These are phyloP conservation scores for Euschistus heros DNA, from an alignment of 1,140 invertebrate species.

Conservation along the genomic window DNA sequence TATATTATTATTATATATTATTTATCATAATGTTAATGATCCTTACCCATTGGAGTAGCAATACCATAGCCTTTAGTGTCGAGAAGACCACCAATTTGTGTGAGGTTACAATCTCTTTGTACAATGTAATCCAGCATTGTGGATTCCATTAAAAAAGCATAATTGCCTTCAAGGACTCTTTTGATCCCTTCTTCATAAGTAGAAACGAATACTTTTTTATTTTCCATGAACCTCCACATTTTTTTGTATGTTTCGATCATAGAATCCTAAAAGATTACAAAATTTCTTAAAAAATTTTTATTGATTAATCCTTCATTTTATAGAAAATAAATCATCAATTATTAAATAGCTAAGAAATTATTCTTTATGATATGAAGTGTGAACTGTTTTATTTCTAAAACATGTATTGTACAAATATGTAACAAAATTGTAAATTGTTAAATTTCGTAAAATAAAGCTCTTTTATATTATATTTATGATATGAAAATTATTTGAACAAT, in stretches of 20 bases:
- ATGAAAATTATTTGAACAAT: too few relatives aligned
- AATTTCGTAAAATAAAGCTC: too few relatives aligned
- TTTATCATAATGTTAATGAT: neutral
- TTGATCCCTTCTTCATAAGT: conserved; percentile 82
- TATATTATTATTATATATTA: too few relatives aligned
- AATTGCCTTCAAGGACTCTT: conserved; percentile 77
- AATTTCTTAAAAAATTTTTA: too few relatives aligned
- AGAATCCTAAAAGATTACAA: conserved; percentile 57
- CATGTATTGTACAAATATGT: too few relatives aligned
- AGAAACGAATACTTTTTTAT: conserved; percentile 70
- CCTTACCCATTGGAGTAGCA: conserved; percentile 66
- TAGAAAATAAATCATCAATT: too few relatives aligned
- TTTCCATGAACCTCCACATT: conserved; percentile 96
- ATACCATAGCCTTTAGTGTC: conserved; percentile 90
- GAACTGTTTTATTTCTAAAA: too few relatives aligned
- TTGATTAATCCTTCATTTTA: too few relatives aligned
- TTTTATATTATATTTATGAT: too few relatives aligned
- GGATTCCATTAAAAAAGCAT: conserved; percentile 97
- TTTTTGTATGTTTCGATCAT: conserved; percentile 92
- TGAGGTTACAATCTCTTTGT: conserved; percentile 93
- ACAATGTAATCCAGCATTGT: conserved; percentile 94
- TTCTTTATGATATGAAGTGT: too few relatives aligned
- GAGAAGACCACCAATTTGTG: conserved; percentile 90
- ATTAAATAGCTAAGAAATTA: too few relatives aligned
- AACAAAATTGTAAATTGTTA: too few relatives aligned